Evolutionary conservation across 2,113 vertebrate species (phyloP).

Genomic region (Dendrocopos noguchii): DNA sequence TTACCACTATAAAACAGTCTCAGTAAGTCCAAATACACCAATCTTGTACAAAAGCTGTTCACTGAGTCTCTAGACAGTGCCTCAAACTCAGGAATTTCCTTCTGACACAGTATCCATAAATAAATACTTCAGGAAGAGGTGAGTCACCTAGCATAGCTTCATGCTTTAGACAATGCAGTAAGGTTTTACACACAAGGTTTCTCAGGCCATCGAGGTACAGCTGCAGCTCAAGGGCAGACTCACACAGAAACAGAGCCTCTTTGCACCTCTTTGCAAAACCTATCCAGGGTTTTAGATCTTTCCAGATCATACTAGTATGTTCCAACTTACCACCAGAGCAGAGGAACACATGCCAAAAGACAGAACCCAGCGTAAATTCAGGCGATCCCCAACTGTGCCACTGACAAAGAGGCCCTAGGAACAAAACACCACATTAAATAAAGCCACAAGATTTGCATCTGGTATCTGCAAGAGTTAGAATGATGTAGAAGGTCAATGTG

Average conservation of each 20-base stretch:
- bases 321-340: constrained; percentile 86
- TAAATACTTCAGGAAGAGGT: neutral
- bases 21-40: neutral
- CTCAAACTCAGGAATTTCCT: neutral
- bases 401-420: constrained; percentile 93
- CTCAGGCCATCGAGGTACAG: neutral
- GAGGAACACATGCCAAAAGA: constrained; percentile 95
- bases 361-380: constrained; percentile 92
- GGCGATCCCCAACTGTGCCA: constrained; percentile 89
- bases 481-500: neutral
- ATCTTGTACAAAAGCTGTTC: neutral
- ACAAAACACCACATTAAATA: constrained; percentile 1
- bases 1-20: neutral
- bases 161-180: neutral
- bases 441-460: neutral
- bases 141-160: neutral
- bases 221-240: neutral
- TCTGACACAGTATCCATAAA: constrained; percentile 8
- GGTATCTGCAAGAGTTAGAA: neutral
- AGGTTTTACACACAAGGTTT: neutral
- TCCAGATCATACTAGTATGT: neutral
- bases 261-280: neutral
- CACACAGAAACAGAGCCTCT: neutral
- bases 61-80: neutral
- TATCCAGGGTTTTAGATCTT: neutral